Evolutionary conservation across 2,888 invertebrate species (phyloP), one percentile per base, ranked within the genome.

Genomic region (Ectemnius cavifrons): DNA sequence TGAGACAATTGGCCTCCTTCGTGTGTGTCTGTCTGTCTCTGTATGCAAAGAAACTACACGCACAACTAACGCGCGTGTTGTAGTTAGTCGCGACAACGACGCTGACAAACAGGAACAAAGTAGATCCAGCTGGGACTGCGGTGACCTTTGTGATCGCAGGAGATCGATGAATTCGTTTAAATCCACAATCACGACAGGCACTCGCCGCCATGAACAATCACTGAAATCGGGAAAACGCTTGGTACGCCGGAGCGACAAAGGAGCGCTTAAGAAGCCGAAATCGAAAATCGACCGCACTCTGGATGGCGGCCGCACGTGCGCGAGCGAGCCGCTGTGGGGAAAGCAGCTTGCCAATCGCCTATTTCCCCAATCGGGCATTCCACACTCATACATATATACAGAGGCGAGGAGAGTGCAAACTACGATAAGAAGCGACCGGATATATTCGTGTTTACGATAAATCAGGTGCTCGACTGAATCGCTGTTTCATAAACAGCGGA

Each of bases 1-100:
- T 28, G 60, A 14, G 68, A 73, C 78, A 79, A 79, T 79, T 78
- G 78, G 71, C 71, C 37, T 58, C 45, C 49, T 18, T 1, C 28
- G 28, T 6, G 64, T 62, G 58, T 20, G 20, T 20, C 1, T 20
- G 20, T 20, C 1, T 2, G 1, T 1, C 20, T 2, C 1, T 2
- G 2, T 23, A 2, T 23, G 27, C 20, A 49, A 69, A 57, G 63
- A 58, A 69, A 69, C 58, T 59, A 47, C 62, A 16, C 45, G 58
- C 64, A 71, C 71, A 37, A 11, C 8, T 37, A 37, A 8, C 5
- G 37, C 23, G 23, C 23, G 23, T 23, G 37, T 37, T 1, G 8
- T 4, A 37, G 37, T 11, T 0, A 4, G 8, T 37, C 37, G 23
- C 23, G 23, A 23, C 3, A 23, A 23, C 23, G 23, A 37, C 8